phyloP scores from a whole-genome alignment of 2,888 invertebrate genomes.

The Drosophila mimetica region DNA sequence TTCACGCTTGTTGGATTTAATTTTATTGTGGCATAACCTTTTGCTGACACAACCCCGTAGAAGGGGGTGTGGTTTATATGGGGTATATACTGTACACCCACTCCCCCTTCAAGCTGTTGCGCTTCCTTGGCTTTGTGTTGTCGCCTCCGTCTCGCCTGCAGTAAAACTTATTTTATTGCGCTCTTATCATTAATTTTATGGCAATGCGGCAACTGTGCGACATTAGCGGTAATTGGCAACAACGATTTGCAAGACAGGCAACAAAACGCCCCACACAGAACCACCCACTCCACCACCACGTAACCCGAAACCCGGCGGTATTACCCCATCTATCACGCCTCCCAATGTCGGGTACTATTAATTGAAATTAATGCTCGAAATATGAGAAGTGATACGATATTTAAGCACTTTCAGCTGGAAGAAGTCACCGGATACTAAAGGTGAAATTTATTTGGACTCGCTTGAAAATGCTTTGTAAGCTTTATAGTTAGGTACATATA shows the following conservation, averaged over 20 bases:
- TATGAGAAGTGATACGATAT: conserved; percentile 3
- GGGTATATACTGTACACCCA: background rate
- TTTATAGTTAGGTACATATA: no score
- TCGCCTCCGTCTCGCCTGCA: conserved; percentile 51
- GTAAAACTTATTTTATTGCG: conserved; percentile 78
- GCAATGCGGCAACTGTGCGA: conserved; percentile 76
- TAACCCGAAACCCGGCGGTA: conserved; percentile 45
- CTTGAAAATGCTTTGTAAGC: no score
- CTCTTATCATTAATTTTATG: conserved; percentile 80
- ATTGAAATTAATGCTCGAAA: conserved; percentile 18
- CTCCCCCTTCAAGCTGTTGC: conserved; percentile 33
- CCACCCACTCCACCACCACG: conserved; percentile 25
- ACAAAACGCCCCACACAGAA: conserved; percentile 23
- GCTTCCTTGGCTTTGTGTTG: conserved; percentile 36
- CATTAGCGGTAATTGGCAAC: conserved; percentile 79
- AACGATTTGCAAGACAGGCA: conserved; percentile 43
- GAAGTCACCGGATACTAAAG: background rate
- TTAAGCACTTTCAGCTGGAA: background rate
- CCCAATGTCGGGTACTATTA: conserved; percentile 9
- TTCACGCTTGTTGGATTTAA: conserved; percentile 78
- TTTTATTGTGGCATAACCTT: conserved; percentile 79
- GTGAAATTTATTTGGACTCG: background rate
- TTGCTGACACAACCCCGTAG: conserved; percentile 49
- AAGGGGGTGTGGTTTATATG: conserved; percentile 3
- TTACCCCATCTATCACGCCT: conserved; percentile 11